Percentiles rank a stretch among this genome's conserved stretches.
phyloP scores from a whole-genome alignment of 1,140 invertebrate genomes.

The Drosophila serrata region DNA sequence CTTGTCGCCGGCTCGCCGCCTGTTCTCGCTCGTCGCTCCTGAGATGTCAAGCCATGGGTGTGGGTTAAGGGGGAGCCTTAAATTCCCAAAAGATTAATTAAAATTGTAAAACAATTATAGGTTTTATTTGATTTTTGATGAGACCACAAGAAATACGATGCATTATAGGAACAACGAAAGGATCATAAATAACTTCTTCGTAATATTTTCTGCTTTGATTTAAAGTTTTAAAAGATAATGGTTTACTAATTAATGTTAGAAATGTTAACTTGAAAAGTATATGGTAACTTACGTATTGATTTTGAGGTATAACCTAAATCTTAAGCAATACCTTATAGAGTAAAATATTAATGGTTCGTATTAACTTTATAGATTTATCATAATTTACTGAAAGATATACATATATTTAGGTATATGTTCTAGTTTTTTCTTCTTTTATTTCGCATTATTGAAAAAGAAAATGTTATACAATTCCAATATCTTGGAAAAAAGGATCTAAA shows the following conservation, averaged over 20 bases:
- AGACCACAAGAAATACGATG: not conserved
- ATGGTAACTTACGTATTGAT: no score
- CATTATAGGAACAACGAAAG: not conserved
- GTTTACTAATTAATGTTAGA: no score
- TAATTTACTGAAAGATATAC: not conserved
- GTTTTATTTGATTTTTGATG: not conserved
- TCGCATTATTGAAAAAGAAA: not conserved
- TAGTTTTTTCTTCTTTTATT: not conserved
- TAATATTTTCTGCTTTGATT: not conserved
- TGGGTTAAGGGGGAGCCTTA: not conserved
- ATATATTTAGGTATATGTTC: not conserved
- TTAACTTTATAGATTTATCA: no score
- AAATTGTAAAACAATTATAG: not conserved
- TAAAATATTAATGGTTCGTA: no score
- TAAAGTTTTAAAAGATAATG: no score
- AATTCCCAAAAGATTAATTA: no score
- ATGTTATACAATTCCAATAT: not conserved
- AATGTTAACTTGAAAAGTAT: no score
- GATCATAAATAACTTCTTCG: not conserved
- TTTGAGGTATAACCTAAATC: no score
- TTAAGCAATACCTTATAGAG: no score
- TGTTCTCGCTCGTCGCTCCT: slow-evolving; percentile 18
- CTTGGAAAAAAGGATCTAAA: no score
- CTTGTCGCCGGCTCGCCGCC: slow-evolving; percentile 66
- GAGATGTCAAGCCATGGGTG: slow-evolving; percentile 22